phyloP scores from a whole-genome alignment of 2,113 vertebrate species.

The Beaufortia kweichowensis region DNA sequence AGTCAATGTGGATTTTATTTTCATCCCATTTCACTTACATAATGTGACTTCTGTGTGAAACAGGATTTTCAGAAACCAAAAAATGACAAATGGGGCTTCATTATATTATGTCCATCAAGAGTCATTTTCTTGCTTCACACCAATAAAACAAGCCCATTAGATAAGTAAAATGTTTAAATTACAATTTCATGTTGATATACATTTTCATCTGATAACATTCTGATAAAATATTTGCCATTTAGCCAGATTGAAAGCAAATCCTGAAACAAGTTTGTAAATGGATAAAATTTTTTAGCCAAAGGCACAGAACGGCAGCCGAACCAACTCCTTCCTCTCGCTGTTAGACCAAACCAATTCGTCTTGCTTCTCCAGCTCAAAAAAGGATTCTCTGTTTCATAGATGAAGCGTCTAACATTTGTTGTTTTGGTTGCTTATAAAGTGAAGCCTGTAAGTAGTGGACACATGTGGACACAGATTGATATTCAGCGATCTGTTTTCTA shows the following conservation, averaged over 20 bases:
- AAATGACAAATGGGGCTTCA: no score
- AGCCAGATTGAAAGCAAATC: neutral
- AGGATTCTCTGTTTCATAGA: slow-evolving; percentile 29
- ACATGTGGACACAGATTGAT: slow-evolving; percentile 49
- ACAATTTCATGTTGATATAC: no score
- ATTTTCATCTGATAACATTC: neutral
- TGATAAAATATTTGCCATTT: neutral
- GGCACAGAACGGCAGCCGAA: slow-evolving; percentile 1
- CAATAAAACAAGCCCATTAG: no score
- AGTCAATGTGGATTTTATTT: no score
- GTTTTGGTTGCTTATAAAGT: slow-evolving; percentile 45
- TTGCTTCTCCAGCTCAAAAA: slow-evolving; percentile 15
- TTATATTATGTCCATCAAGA: no score
- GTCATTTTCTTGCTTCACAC: no score
- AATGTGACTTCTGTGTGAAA: no score
- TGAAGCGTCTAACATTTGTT: slow-evolving; percentile 42
- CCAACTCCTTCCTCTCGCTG: slow-evolving; percentile 3
- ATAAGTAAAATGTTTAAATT: no score
- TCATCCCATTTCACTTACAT: no score
- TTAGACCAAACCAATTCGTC: slow-evolving; percentile 23
- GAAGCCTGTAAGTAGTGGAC: slow-evolving; percentile 41
- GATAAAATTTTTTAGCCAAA: neutral
- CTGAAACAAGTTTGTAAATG: neutral
- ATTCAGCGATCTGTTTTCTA: slow-evolving; percentile 34
- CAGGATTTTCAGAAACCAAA: no score